Conservation (phyloP, 2,113 vertebrate species). For the Elephas maximus region DNA sequence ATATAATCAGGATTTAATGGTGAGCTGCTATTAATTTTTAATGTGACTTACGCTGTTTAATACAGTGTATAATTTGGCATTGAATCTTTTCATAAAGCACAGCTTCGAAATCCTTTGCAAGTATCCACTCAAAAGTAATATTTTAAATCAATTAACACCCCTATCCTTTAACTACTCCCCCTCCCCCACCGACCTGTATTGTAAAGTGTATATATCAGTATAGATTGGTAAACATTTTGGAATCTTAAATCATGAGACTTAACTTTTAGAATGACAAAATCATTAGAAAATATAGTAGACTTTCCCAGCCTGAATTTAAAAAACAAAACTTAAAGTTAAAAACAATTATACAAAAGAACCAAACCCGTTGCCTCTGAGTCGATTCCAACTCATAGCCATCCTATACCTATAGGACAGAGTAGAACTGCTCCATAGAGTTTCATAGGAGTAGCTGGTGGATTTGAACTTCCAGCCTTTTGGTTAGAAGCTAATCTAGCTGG, state of each 20-base stretch:
- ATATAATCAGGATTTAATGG: slow-evolving; percentile 81
- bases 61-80: slow-evolving; percentile 83
- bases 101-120: slow-evolving; percentile 83
- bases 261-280: slow-evolving; percentile 68
- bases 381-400: no score
- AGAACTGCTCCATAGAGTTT: no score
- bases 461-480: no score
- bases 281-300: slow-evolving; percentile 19
- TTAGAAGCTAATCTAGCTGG: background rate
- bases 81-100: slow-evolving; percentile 84
- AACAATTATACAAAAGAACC: background rate
- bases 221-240: slow-evolving; percentile 77
- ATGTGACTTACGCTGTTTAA: slow-evolving; percentile 86
- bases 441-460: no score
- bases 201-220: slow-evolving; percentile 66
- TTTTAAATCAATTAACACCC: slow-evolving; percentile 83
- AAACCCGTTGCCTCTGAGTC: no score
- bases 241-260: slow-evolving; percentile 78
- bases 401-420: no score
- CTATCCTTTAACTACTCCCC: background rate
- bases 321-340: background rate
- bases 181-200: background rate
- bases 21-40: slow-evolving; percentile 86
- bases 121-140: slow-evolving; percentile 84
- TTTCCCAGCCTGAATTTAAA: background rate